Conservation (phyloP, 1,140 invertebrate species). For the Acromyrmex echinatior region DNA sequence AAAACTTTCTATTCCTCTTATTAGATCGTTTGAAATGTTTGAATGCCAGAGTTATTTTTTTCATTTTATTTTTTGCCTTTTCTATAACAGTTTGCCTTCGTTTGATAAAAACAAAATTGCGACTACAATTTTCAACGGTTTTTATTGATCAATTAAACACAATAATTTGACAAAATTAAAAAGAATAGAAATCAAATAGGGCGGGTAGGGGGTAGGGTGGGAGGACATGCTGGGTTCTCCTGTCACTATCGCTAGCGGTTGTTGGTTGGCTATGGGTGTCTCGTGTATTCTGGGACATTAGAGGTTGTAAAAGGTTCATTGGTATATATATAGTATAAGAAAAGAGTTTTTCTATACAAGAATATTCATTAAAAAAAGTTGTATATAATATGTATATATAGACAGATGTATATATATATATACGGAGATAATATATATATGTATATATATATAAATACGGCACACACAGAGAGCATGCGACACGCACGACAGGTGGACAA, state of each 20-base stretch:
- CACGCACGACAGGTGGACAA: conserved; percentile 86
- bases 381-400: conserved; percentile 75
- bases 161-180: conserved; percentile 47
- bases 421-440: conserved; percentile 75
- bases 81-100: not conserved
- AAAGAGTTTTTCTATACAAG: conserved; percentile 72
- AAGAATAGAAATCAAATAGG: conserved; percentile 52
- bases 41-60: not conserved
- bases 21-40: conserved; percentile 7
- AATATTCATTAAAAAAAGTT: conserved; percentile 72
- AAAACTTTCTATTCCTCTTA: conserved; percentile 26
- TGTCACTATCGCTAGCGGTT: conserved; percentile 86
- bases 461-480: conserved; percentile 86
- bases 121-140: conserved; percentile 36
- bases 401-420: conserved; percentile 75
- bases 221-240: conserved; percentile 85
- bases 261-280: conserved; percentile 76
- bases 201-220: conserved; percentile 33
- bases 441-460: conserved; percentile 79
- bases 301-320: conserved; percentile 63
- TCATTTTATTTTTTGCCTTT: not conserved
- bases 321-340: conserved; percentile 74
- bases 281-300: conserved; percentile 71
- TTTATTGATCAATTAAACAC: conserved; percentile 62
- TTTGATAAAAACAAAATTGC: not conserved